A percentile compares a stretch with the other conserved stretches of the same genome.
Evolutionary conservation across 2,113 vertebrate genomes (phyloP).

Genomic region (Zapus hudsonius): DNA sequence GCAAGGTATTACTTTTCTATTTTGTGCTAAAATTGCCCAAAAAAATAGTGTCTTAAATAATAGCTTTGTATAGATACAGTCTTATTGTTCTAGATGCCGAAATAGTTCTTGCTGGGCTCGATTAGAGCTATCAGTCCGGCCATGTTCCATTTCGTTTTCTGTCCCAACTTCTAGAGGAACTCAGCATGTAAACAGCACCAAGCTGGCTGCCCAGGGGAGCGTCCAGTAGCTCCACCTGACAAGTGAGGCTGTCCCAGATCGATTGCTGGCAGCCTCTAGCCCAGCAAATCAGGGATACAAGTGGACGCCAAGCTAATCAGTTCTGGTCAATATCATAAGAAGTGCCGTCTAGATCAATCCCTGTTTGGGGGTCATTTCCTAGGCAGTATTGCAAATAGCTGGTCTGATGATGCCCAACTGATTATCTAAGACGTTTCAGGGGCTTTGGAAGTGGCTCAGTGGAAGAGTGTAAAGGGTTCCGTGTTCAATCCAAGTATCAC

Average conservation of each 20-base stretch:
- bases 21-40: neutral
- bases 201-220: no score
- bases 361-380: neutral
- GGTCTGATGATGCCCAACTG: neutral
- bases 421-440: neutral
- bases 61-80: neutral
- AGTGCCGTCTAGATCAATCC: neutral
- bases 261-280: rapidly evolving
- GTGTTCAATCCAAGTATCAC: neutral
- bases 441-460: neutral
- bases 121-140: neutral
- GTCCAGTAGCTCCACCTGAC: neutral
- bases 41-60: neutral
- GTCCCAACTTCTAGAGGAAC: neutral
- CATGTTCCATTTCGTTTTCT: neutral
- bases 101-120: neutral
- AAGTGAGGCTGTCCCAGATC: neutral
- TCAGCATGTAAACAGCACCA: neutral
- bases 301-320: neutral
- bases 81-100: neutral
- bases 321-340: neutral
- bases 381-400: neutral
- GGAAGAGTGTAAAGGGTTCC: neutral
- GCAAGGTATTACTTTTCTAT: neutral
- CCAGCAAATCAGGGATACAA: neutral